phyloP scores from a whole-genome alignment of 2,113 vertebrate species.

The Ictidomys tridecemlineatus region DNA sequence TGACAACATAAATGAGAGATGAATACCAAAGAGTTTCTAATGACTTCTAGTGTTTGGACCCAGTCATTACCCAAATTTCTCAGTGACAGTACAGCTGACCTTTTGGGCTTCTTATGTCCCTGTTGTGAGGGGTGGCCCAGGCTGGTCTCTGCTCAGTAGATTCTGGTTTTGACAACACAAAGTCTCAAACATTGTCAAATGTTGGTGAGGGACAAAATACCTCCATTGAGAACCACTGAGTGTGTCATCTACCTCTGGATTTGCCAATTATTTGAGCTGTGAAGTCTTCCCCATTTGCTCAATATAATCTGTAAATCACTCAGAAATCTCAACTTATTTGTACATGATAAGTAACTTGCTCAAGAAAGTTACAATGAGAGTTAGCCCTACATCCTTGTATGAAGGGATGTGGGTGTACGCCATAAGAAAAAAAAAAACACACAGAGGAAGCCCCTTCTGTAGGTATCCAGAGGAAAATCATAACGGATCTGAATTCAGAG shows the following conservation, averaged over 20 bases:
- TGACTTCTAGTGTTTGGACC: background rate
- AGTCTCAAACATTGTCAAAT: background rate
- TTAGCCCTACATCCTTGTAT: no score
- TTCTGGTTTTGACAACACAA: background rate
- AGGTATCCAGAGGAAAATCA: fast-evolving
- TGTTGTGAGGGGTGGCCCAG: fast-evolving
- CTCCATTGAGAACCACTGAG: background rate
- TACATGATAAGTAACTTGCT: background rate
- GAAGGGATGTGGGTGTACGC: fast-evolving
- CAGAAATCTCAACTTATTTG: background rate
- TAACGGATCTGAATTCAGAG: no score
- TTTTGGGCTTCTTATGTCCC: background rate
- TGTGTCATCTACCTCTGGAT: background rate
- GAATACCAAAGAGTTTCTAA: background rate
- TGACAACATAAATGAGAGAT: background rate
- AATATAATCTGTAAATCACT: background rate
- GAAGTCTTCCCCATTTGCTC: background rate
- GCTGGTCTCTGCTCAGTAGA: background rate
- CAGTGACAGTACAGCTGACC: no score
- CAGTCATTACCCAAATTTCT: background rate
- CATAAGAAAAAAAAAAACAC: background rate
- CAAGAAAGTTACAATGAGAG: no score
- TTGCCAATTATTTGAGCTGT: background rate
- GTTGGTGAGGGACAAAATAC: background rate
- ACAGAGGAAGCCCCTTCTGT: background rate